phyloP scores from a whole-genome alignment of 2,797 vertebrate genomes.

The Aselliscus stoliczkanus region DNA sequence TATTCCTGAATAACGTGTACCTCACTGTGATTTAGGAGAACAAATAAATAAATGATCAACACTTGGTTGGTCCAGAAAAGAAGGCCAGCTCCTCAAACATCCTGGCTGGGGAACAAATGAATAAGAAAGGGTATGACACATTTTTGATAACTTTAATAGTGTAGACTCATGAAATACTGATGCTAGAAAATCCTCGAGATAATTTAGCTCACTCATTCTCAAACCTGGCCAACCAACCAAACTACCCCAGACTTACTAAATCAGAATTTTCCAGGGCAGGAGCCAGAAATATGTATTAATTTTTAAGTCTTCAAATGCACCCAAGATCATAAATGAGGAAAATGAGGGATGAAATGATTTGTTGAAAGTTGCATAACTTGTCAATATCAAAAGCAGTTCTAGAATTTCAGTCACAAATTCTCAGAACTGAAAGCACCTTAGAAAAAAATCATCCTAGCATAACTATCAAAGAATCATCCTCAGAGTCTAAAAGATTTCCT shows the following conservation, averaged over 20 bases:
- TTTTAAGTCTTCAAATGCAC: not conserved
- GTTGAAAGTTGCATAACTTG: not conserved
- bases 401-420: not conserved
- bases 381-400: not conserved
- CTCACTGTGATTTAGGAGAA: not conserved
- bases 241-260: not conserved
- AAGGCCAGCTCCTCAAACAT: not conserved
- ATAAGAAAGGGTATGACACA: not conserved
- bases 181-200: not conserved
- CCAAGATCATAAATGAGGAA: not conserved
- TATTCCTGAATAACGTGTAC: not conserved
- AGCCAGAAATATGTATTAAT: not conserved
- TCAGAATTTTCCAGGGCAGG: not conserved
- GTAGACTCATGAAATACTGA: not conserved
- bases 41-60: not conserved
- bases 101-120: not conserved
- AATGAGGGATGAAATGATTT: not conserved
- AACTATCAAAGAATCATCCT: not conserved
- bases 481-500: not conserved
- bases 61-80: not conserved
- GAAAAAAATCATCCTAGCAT: not conserved
- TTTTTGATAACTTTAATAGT: not conserved
- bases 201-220: slow-evolving; percentile 7
- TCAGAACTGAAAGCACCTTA: not conserved
- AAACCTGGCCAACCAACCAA: not conserved